phyloP scores from a whole-genome alignment of 1,140 invertebrate species.

The Drosophila arizonae region DNA sequence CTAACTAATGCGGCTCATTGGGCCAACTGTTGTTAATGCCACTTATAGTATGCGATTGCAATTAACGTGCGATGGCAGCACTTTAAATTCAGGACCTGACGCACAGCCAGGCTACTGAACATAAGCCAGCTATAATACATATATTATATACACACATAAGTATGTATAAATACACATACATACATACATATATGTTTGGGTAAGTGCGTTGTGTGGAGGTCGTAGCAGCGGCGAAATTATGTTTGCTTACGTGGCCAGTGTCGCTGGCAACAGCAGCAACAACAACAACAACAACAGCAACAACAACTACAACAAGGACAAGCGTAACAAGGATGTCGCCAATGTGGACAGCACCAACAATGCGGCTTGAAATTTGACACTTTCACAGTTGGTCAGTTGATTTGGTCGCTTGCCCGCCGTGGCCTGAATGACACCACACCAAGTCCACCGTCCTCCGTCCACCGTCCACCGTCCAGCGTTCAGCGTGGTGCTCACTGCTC shows the following conservation, averaged over 20 bases:
- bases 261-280: slow-evolving; percentile 38
- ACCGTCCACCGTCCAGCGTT: no score
- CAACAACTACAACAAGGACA: slow-evolving; percentile 25
- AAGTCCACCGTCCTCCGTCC: not conserved
- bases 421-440: slow-evolving; percentile 8
- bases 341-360: slow-evolving; percentile 49
- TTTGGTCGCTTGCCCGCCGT: slow-evolving; percentile 58
- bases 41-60: slow-evolving; percentile 21
- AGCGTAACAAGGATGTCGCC: slow-evolving; percentile 55
- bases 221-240: slow-evolving; percentile 74
- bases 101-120: slow-evolving; percentile 28
- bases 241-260: slow-evolving; percentile 75
- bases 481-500: not conserved
- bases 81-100: slow-evolving; percentile 47
- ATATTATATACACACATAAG: slow-evolving; percentile 15
- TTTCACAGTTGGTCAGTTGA: slow-evolving; percentile 80
- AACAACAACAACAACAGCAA: slow-evolving; percentile 10
- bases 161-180: not conserved
- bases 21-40: not conserved
- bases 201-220: slow-evolving; percentile 20
- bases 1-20: slow-evolving; percentile 3
- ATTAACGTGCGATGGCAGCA: slow-evolving; percentile 23
- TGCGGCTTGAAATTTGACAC: slow-evolving; percentile 80
- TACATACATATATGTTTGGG: slow-evolving; percentile 1
- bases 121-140: slow-evolving; percentile 10